Percentiles rank a stretch among this genome's conserved stretches.
Conservation (phyloP, 2,888 invertebrate genomes). For the Pheosia tremula region DNA sequence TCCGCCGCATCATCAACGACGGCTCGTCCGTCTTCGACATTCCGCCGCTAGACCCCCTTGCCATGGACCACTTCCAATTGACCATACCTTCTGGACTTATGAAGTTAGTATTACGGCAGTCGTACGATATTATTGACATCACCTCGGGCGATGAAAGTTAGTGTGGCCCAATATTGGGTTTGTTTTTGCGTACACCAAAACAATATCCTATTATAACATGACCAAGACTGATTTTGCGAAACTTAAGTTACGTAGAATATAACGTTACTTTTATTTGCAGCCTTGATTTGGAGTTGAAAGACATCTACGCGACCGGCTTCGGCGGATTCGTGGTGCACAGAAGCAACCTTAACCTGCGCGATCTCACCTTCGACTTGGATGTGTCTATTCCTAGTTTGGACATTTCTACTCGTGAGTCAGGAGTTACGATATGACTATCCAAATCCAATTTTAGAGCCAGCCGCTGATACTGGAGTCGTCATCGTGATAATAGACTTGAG, state of each 20-base stretch:
- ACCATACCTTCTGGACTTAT: conserved; percentile 61
- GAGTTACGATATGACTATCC: too few relatives aligned
- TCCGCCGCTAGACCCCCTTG: conserved; percentile 67
- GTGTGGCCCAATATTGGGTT: too few relatives aligned
- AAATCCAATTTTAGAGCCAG: too few relatives aligned
- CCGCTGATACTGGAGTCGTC: too few relatives aligned
- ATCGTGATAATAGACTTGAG: too few relatives aligned
- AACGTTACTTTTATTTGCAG: conserved; percentile 39
- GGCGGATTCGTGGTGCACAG: conserved; percentile 63
- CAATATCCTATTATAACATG: too few relatives aligned
- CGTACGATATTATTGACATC: too few relatives aligned
- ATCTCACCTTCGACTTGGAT: conserved; percentile 63
- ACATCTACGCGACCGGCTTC: conserved; percentile 51
- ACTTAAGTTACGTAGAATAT: too few relatives aligned
- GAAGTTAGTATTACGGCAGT: conserved; percentile 53
- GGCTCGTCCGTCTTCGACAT: conserved; percentile 57
- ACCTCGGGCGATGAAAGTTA: too few relatives aligned
- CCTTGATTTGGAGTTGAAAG: conserved; percentile 57
- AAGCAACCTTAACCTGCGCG: conserved; percentile 47
- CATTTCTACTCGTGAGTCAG: conserved; percentile 54
- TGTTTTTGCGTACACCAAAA: too few relatives aligned
- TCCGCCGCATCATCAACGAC: conserved; percentile 61
- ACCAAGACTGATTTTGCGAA: too few relatives aligned
- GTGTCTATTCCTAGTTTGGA: conserved; percentile 57
- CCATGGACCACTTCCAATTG: conserved; percentile 50